These are phyloP conservation scores for Eristalis pertinax DNA, from an alignment of 2,888 invertebrate species.

Conservation along the genomic window DNA sequence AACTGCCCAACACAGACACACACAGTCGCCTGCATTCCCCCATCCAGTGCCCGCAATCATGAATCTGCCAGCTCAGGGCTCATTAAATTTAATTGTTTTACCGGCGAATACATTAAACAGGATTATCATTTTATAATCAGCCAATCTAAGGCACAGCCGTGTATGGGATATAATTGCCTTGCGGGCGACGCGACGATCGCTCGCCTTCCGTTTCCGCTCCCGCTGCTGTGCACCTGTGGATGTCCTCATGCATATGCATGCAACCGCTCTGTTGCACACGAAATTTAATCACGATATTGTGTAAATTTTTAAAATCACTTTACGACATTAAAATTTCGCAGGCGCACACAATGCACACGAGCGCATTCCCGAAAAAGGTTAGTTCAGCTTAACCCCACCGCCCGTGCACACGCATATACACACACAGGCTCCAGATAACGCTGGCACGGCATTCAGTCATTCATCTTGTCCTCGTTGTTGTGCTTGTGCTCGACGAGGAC, in stretches of 20 bases:
- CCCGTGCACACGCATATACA: background rate
- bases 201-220: background rate
- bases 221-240: slow-evolving; percentile 8
- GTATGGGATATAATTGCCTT: slow-evolving; percentile 57
- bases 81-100: slow-evolving; percentile 67
- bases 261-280: slow-evolving; percentile 47
- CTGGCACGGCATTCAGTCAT: slow-evolving; percentile 53
- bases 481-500: background rate
- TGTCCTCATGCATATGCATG: slow-evolving; percentile 52
- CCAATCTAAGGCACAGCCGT: slow-evolving; percentile 62
- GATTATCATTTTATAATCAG: slow-evolving; percentile 69
- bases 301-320: slow-evolving; percentile 70
- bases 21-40: background rate
- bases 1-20: background rate
- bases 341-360: slow-evolving; percentile 20
- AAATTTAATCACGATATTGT: slow-evolving; percentile 68
- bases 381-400: slow-evolving; percentile 38
- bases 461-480: slow-evolving; percentile 17
- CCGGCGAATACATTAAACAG: slow-evolving; percentile 59
- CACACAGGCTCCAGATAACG: background rate
- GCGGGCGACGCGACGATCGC: background rate
- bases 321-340: slow-evolving; percentile 62
- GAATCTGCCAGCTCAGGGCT: slow-evolving; percentile 44
- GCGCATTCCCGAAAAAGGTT: slow-evolving; percentile 45
- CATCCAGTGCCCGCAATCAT: background rate